Evolutionary conservation across 1,140 invertebrate genomes (phyloP), one percentile per base, ranked within the genome.

Genomic region (Episyrphus balteatus): DNA sequence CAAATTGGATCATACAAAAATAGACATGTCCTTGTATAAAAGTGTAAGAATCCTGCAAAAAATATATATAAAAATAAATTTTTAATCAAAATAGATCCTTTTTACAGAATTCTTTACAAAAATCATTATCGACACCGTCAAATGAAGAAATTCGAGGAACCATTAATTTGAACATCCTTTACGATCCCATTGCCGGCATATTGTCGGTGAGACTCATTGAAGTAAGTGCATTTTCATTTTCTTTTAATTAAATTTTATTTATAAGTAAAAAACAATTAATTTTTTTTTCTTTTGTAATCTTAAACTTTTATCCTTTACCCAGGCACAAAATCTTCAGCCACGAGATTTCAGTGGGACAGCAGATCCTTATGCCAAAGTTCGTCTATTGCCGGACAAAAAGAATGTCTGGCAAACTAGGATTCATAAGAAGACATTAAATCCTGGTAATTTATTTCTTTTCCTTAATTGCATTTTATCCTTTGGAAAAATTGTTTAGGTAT

Each of bases 381-480:
- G 75, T 41, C 51, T 78, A 15, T 50, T 78, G 13, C 76, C 76
- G 7, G 76, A 80, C 51, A 70, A 73, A 42, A 75, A 67, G 42
- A 77, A 76, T 51, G 74, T 78, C 15, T 78, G 75, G 73, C 76
- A 79, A 56, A 80, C 76, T 2, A 67, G 71, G 46, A 76, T 81
- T 46, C 77, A 81, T 55, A 78, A 76, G 53, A 77, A 75, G 54
- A 82, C 80, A 8, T 57, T 80, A 19, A 77, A 78, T 63, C 80
- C 81, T 47, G 73, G 74, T 77, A 38, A 18, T 14, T 21, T 17
- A 18, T 17, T 8, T 3, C 3, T 5, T 26, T 26, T 26, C 21
- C 21, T 26, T 26, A 26, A 26, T 26, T 26, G 21, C 21, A 26
- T 26, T 26, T 26, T 26, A 26, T 26, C 21, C 21, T 26, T 26